Base-by-base conservation (phyloP, 2,888 invertebrate species). In the Tiphia femorata region DNA sequence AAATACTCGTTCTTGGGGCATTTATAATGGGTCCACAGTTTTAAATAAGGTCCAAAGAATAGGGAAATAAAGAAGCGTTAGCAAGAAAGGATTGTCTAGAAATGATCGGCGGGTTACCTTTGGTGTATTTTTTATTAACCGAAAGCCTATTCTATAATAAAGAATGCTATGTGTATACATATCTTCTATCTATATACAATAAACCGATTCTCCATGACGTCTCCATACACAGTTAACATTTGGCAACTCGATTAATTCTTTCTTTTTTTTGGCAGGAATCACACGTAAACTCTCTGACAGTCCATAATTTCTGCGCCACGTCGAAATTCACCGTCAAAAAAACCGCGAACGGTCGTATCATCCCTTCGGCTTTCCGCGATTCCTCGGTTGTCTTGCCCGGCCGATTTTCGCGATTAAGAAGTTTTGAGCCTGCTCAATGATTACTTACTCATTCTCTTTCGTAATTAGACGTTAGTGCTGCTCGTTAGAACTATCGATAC, bases 111-210 rank as follows among this genome's bases (percentile, higher is more conserved):
- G n/a, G n/a, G n/a, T n/a, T n/a, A 10, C 16, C 59, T 70, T 68
- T 68, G 58, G 65, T 59, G 50, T 66, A 62, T 58, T 73, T 70
- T 76, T 79, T 78, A 80, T 77, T 80, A 77, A 77, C 67, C 72
- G 75, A 75, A 74, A 76, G 71, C 67, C 79, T 76, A 76, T 53
- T 61, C 72, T 75, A 64, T 71, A 71, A 75, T 79, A 73, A 70
- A 73, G 70, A 73, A 72, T 69, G 70, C 71, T 75, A 68, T 70
- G 64, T 74, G 66, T 71, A 70, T 64, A 68, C 54, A 70, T 72
- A 69, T 66, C 40, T 25, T 69, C 69, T 69, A 76, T 73, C 71
- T 78, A 78, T 78, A 65, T 77, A 77, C 78, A 77, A 72, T 76
- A 73, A 71, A 66, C 56, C 61, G 64, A 73, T 74, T 67, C 62